These are phyloP conservation scores for Sminthopsis crassicaudata DNA, from an alignment of 2,113 vertebrate species.

Conservation along the genomic window DNA sequence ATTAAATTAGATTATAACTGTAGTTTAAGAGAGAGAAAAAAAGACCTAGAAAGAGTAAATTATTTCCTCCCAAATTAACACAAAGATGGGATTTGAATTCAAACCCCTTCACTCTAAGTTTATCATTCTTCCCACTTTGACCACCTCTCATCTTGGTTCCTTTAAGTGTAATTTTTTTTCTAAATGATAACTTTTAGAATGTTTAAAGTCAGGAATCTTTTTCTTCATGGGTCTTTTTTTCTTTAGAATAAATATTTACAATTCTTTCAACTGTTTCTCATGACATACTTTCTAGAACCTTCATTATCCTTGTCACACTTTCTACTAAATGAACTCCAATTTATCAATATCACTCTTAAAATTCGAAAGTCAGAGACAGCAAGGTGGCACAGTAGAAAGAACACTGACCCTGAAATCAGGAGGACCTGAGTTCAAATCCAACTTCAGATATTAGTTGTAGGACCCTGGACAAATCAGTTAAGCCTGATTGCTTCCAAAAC, in stretches of 20 bases:
- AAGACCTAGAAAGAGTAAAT: neutral
- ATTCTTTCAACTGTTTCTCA: neutral
- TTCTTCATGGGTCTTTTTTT: neutral
- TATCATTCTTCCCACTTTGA: neutral
- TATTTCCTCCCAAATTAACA: neutral
- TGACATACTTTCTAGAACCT: neutral
- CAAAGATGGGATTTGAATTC: neutral
- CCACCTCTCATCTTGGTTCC: neutral
- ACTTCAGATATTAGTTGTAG: too few relatives aligned
- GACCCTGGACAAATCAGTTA: too few relatives aligned
- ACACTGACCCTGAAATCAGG: too few relatives aligned
- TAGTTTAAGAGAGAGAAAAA: neutral
- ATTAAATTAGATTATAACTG: constrained; percentile 83
- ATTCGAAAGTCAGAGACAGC: neutral
- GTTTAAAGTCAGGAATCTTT: neutral
- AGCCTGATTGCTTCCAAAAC: too few relatives aligned
- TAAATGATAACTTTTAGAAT: neutral
- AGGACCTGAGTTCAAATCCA: too few relatives aligned
- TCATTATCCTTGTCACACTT: neutral
- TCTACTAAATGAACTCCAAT: neutral
- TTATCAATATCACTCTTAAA: neutral
- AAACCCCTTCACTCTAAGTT: neutral
- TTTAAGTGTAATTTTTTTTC: neutral
- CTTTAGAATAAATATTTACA: neutral
- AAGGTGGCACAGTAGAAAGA: too few relatives aligned